Evolutionary conservation across 2,888 invertebrate species (phyloP).

Genomic region (Melipona beecheii): DNA sequence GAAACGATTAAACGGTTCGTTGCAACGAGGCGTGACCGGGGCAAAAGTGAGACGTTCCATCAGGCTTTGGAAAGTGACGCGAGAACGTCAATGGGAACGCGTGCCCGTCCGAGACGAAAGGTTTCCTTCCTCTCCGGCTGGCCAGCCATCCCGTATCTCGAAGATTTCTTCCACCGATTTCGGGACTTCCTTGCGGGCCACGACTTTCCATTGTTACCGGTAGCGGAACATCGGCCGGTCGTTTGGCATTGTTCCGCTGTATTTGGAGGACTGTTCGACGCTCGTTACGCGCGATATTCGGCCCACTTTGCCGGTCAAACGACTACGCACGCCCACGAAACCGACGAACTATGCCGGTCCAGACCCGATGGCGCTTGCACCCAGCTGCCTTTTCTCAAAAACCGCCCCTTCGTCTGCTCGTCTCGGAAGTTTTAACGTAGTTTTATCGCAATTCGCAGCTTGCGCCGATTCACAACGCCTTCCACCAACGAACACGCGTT

Average conservation of each 20-base stretch:
- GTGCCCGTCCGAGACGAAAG: constrained; percentile 10
- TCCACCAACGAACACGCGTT: neutral
- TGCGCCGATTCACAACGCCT: neutral
- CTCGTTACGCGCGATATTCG: constrained; percentile 62
- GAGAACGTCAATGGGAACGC: constrained; percentile 16
- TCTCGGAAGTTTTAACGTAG: neutral
- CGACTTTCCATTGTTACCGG: constrained; percentile 57
- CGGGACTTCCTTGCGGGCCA: constrained; percentile 9
- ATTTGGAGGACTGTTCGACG: constrained; percentile 63
- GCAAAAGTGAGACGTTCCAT: constrained; percentile 78
- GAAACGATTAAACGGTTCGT: constrained; percentile 70
- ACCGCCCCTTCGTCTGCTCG: neutral
- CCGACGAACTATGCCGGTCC: neutral
- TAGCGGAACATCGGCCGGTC: constrained; percentile 43
- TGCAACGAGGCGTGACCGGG: constrained; percentile 64
- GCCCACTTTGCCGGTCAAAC: constrained; percentile 41
- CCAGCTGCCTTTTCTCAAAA: constrained; percentile 30
- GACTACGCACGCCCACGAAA: constrained; percentile 45
- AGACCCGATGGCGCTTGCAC: neutral
- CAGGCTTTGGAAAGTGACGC: constrained; percentile 15
- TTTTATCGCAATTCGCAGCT: constrained; percentile 28
- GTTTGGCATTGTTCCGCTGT: constrained; percentile 61
- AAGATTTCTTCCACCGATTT: neutral
- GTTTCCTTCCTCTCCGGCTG: too few species aligned
- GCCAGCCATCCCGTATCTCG: neutral